These are phyloP conservation scores for Microcebus tavaratra DNA, from an alignment of 2,113 vertebrate species.

Conservation along the genomic window DNA sequence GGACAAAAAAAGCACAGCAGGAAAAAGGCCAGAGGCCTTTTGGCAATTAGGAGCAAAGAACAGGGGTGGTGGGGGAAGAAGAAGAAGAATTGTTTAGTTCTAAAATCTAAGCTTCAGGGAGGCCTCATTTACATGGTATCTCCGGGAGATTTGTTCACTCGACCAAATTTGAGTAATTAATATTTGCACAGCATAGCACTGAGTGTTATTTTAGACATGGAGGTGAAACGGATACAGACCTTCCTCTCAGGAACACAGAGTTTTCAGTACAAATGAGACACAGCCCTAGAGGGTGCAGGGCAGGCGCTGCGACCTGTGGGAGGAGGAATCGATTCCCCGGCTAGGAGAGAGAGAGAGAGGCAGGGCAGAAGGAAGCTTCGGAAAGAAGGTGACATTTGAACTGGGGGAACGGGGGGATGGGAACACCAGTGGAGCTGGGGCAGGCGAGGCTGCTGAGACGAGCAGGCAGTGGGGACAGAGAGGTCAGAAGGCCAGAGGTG, in stretches of 20 bases:
- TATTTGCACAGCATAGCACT: neutral
- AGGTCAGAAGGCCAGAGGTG: neutral
- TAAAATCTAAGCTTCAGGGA: neutral
- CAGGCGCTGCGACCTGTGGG: neutral
- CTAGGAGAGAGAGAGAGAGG: neutral
- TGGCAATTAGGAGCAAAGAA: neutral
- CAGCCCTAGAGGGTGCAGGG: neutral
- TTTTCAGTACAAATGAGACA: constrained; percentile 8
- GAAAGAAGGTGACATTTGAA: constrained; percentile 9
- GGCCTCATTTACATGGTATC: neutral
- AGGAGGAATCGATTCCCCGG: neutral
- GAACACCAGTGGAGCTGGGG: neutral
- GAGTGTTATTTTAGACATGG: neutral
- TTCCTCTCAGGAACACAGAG: neutral
- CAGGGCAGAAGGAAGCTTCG: neutral
- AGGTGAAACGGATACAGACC: neutral
- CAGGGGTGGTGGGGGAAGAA: neutral
- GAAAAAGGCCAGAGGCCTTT: neutral
- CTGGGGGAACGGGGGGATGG: neutral
- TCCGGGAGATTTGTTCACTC: neutral
- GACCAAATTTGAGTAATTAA: constrained; percentile 37
- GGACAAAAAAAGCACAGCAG: neutral
- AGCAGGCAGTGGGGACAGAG: neutral
- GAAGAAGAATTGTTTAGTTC: neutral
- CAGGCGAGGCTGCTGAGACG: fast-evolving